Percentiles rank a stretch among this genome's conserved stretches.
Evolutionary conservation across 2,113 vertebrate species (phyloP).

Genomic region (Rhizomys pruinosus): DNA sequence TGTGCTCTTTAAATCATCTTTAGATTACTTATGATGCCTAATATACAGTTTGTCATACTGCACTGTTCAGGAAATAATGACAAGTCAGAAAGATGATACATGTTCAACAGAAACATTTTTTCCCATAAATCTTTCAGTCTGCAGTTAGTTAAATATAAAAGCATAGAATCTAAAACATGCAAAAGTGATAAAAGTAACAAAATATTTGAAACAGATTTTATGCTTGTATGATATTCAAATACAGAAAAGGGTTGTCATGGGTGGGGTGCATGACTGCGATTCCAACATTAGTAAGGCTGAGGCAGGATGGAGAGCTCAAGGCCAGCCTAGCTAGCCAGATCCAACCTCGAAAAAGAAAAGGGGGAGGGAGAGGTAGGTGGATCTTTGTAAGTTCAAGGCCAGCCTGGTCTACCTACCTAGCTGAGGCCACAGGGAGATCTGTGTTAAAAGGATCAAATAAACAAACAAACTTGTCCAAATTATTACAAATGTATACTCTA

Average conservation of each 20-base stretch:
- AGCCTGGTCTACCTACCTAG: no score
- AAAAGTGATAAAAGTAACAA: background rate
- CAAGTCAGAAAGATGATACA: background rate
- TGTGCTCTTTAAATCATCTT: background rate
- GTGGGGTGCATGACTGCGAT: background rate
- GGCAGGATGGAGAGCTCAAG: background rate
- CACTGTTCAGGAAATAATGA: background rate
- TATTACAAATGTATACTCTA: no score
- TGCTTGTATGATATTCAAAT: background rate
- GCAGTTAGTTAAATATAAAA: background rate
- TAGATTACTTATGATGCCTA: background rate
- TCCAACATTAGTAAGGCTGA: background rate
- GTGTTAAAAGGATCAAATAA: no score
- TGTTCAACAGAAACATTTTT: background rate
- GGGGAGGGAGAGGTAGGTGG: no score
- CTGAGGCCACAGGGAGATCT: no score
- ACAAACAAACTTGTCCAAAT: no score
- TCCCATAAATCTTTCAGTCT: background rate
- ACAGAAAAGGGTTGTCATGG: background rate
- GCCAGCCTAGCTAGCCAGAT: background rate
- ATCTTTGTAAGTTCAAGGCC: no score
- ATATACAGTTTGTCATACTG: background rate
- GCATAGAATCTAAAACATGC: background rate
- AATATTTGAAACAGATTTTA: slow-evolving; percentile 33
- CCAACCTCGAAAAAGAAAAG: background rate